phyloP scores from a whole-genome alignment of 2,113 vertebrate species.

The Rhizomys pruinosus region DNA sequence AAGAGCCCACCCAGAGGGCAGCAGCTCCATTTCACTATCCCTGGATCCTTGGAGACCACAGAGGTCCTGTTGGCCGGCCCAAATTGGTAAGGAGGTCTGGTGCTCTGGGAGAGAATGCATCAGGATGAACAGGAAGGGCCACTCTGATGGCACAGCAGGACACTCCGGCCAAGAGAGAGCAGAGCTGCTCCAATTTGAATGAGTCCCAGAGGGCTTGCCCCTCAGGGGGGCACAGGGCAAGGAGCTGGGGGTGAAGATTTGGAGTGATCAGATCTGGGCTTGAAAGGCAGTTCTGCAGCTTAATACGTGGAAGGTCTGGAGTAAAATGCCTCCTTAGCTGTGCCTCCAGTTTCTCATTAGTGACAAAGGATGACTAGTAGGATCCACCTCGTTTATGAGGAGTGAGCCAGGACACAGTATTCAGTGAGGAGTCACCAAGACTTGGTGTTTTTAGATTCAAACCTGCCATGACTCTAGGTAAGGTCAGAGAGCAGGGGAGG shows the following conservation, averaged over 20 bases:
- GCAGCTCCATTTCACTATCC: rapidly evolving
- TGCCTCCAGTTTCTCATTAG: not conserved
- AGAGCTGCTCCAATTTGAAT: not conserved
- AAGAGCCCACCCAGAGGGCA: rapidly evolving
- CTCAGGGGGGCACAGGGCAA: not conserved
- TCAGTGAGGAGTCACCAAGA: not conserved
- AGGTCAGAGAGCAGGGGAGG: not conserved
- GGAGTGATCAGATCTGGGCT: not conserved
- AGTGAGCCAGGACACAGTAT: not conserved
- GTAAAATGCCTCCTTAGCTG: not conserved
- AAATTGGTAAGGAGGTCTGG: not conserved
- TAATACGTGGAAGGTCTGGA: not conserved
- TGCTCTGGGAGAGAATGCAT: not conserved
- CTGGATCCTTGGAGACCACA: not conserved
- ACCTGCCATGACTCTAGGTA: not conserved
- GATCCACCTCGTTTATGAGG: not conserved
- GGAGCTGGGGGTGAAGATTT: not conserved
- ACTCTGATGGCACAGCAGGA: not conserved
- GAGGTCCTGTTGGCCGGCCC: not conserved
- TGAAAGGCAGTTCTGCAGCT: not conserved
- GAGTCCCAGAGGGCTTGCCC: not conserved
- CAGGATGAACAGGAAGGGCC: too few species aligned
- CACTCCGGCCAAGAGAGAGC: not conserved
- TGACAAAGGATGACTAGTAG: not conserved
- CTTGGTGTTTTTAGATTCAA: not conserved